Conservation (phyloP, 2,113 vertebrate genomes). For the Athene noctua region DNA sequence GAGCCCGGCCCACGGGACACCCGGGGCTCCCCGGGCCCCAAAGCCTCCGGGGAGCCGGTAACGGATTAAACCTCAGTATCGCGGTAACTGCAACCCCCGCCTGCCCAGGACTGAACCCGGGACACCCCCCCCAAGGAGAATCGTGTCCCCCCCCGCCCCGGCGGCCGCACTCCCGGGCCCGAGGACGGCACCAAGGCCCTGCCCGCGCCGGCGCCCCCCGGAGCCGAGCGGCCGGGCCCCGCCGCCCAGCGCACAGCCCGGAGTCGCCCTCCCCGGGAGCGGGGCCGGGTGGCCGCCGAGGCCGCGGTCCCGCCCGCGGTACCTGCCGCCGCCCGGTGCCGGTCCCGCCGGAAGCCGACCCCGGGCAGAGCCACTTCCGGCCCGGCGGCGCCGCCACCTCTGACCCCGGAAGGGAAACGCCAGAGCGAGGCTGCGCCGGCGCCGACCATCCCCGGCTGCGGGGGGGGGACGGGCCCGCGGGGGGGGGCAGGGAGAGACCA, state of each 20-base stretch:
- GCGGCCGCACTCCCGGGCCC: background rate
- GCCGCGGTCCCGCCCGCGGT: background rate
- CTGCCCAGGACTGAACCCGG: background rate
- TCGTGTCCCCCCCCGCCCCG: too few species aligned
- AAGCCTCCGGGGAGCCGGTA: background rate
- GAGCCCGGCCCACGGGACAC: too few species aligned
- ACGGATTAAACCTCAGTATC: background rate
- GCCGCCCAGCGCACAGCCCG: background rate
- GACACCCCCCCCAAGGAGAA: too few species aligned
- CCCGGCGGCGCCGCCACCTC: background rate
- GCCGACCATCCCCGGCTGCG: background rate
- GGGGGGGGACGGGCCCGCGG: background rate
- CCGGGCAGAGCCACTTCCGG: background rate
- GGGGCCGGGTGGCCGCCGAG: background rate
- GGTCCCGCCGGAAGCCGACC: background rate
- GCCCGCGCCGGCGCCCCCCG: background rate
- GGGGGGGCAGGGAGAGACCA: background rate
- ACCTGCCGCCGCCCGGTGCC: background rate
- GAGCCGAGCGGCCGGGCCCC: background rate
- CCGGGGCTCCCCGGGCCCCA: background rate
- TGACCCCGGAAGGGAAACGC: background rate
- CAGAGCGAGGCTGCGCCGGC: background rate
- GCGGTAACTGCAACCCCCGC: background rate
- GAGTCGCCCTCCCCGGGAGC: too few species aligned
- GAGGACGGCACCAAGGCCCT: background rate